Conservation (phyloP, 2,888 invertebrate species). For the Melinaea marsaeus region DNA sequence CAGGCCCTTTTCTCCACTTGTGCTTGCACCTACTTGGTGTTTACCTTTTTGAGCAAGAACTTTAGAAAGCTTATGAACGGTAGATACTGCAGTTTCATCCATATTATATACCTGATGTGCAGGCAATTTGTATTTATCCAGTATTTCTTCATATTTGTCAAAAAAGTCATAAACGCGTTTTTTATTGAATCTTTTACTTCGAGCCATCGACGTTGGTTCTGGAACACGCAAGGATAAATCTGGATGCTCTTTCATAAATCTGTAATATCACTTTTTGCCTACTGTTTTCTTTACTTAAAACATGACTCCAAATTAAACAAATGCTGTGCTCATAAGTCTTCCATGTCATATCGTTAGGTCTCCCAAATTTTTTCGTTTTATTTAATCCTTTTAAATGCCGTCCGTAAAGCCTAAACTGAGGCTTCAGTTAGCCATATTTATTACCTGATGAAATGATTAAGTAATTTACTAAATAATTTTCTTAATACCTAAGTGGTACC, state of each 20-base stretch:
- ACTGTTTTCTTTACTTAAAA: slow-evolving; percentile 6
- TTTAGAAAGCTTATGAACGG: slow-evolving; percentile 16
- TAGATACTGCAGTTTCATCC: slow-evolving; percentile 16
- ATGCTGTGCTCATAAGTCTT: too few species aligned
- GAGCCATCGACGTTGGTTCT: slow-evolving; percentile 12
- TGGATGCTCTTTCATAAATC: slow-evolving; percentile 15
- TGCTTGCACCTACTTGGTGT: slow-evolving; percentile 14
- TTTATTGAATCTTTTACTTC: slow-evolving; percentile 16
- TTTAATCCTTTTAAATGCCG: too few species aligned
- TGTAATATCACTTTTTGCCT: slow-evolving; percentile 16
- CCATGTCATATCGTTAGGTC: too few species aligned
- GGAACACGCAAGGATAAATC: slow-evolving; percentile 12
- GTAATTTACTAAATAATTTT: too few species aligned
- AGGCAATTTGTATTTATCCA: slow-evolving; percentile 14
- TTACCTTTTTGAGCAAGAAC: slow-evolving; percentile 15
- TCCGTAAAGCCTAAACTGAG: too few species aligned
- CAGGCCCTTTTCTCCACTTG: slow-evolving; percentile 13
- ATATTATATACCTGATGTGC: slow-evolving; percentile 13
- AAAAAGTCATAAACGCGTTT: slow-evolving; percentile 11
- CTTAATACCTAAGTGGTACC: too few species aligned
- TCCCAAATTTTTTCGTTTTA: too few species aligned
- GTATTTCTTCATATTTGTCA: slow-evolving; percentile 11
- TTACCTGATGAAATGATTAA: too few species aligned
- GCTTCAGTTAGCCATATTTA: too few species aligned
- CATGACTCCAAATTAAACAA: too few species aligned